Base-by-base conservation (phyloP, 2,797 vertebrate species). In the Sciaenops ocellatus region DNA sequence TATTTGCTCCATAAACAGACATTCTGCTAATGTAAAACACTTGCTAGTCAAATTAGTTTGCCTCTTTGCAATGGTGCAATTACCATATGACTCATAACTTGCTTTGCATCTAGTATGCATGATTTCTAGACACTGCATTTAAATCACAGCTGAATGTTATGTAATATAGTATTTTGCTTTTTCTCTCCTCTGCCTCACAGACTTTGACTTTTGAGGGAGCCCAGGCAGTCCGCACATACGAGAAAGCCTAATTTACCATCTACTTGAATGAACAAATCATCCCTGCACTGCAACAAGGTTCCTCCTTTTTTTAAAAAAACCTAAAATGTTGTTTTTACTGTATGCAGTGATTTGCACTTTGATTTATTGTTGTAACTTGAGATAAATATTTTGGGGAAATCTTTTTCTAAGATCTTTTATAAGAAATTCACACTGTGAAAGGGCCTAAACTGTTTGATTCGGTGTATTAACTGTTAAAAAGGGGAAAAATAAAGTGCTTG, bases 191-290 rank as follows among this genome's bases (percentile, higher is more conserved):
- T 73, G 63, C 66, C 89, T 91, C 68, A 59, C 95, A 99, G 98
- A 98, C 96, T 66, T 95, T 99, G 80, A 96, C 92, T 54, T 98
- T 96, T 85, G 97, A 96, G 61, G 97, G 97, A 30, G 94, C 97
- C 81, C 93, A 97, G 89, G 96, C 97, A 1, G 94, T 98, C 73
- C 98, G 98, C 71, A 96, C 96, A 3, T 99, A 98, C 52, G 98
- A 99, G 90, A 99, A 98, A 91, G 97, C 96, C 3, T 99, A 96
- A 94, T 66, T 60, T 38, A 48, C 60, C 24, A 44, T 15, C n/a
- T n/a, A 71, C 69, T 20, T 22, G 30, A 76, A 78, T 54, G 62
- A 47, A 81, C 68, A 80, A 80, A 79, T 87, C 81, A 80, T 81
- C 76, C 79, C 73, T 84, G 87, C 90, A 88, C 92, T 92, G 80